Base-by-base conservation (phyloP, 2,888 invertebrate genomes). In the Rhogogaster chlorosoma region DNA sequence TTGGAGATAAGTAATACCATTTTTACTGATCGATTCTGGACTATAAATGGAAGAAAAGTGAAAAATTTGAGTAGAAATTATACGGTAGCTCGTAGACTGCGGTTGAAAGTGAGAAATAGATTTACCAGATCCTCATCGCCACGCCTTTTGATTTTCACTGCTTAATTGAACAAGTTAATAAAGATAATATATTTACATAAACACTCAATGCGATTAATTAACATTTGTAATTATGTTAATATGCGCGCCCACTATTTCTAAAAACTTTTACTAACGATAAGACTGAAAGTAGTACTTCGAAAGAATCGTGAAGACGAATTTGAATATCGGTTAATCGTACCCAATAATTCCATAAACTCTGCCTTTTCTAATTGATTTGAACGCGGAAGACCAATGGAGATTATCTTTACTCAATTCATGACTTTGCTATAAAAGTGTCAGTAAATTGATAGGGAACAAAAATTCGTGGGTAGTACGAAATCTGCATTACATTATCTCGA, bases 211-310 rank as follows among this genome's bases (percentile, higher is more conserved):
- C 22, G 26, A 26, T 61, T 5, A 61, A 61, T 61, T 61, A 26
- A 61, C 26, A 61, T 61, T 61, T 61, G 26, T 61, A 61, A 61
- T 61, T 26, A 61, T 61, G 61, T 12, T 61, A 61, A 61, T 61
- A 22, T 12, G 6, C n/a, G 49, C 9, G 10, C 3, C 9, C 10
- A 61, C 61, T 61, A 26, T 10, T 26, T 26, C 61, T 2, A 61
- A 26, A 22, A 61, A 26, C 22, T 61, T 10, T 26, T 26, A 26
- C 61, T 26, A 10, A 61, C 10, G 10, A 26, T 5, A 1, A 26
- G 7, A 26, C 61, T 2, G 26, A 61, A 61, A 26, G 26, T 61
- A 61, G 61, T 9, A 61, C 26, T 61, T 26, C 9, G 7, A 9
- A 12, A 61, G 9, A 61, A 61, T 26, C 61, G 26, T 26, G 26